Conservation (phyloP, 1,140 invertebrate genomes). For the Micrasema minimum region DNA sequence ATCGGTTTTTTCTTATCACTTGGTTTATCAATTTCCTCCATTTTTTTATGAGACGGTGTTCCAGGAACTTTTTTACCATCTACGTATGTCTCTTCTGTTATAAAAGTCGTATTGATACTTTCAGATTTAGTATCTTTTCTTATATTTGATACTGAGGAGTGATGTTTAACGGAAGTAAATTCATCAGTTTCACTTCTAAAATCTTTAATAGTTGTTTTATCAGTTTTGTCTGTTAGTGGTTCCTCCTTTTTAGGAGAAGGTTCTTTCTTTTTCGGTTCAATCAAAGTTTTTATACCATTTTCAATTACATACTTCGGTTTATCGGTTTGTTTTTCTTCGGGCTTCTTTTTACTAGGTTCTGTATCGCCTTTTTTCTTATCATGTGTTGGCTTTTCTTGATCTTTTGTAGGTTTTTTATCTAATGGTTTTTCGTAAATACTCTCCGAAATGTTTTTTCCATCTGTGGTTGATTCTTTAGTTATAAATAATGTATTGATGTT, state of each 20-base stretch:
- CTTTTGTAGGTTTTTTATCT: slow-evolving; percentile 25
- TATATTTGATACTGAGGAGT: slow-evolving; percentile 4
- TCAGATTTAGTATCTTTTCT: slow-evolving; percentile 6
- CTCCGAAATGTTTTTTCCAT: too few species aligned
- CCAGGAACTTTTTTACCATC: slow-evolving; percentile 7
- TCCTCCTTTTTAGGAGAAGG: background rate
- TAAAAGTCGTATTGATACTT: slow-evolving; percentile 21
- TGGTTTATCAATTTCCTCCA: slow-evolving; percentile 2
- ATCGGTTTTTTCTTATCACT: background rate
- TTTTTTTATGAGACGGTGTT: slow-evolving; percentile 38
- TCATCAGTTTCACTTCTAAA: slow-evolving; percentile 3
- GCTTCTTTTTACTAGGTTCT: background rate
- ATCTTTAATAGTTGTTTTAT: too few species aligned
- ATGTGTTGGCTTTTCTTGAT: too few species aligned
- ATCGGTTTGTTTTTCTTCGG: background rate
- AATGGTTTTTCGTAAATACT: background rate
- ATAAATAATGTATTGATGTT: too few species aligned
- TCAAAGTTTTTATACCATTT: slow-evolving; percentile 37
- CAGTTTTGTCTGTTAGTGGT: background rate
- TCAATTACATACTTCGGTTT: slow-evolving; percentile 31
- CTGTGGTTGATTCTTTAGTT: too few species aligned
- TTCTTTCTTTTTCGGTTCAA: slow-evolving; percentile 30
- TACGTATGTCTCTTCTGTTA: slow-evolving; percentile 11
- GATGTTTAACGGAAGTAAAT: slow-evolving; percentile 3
- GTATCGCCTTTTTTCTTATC: slow-evolving; percentile 1